Conservation (phyloP, 2,888 invertebrate species). For the Tubulanus polymorphus region DNA sequence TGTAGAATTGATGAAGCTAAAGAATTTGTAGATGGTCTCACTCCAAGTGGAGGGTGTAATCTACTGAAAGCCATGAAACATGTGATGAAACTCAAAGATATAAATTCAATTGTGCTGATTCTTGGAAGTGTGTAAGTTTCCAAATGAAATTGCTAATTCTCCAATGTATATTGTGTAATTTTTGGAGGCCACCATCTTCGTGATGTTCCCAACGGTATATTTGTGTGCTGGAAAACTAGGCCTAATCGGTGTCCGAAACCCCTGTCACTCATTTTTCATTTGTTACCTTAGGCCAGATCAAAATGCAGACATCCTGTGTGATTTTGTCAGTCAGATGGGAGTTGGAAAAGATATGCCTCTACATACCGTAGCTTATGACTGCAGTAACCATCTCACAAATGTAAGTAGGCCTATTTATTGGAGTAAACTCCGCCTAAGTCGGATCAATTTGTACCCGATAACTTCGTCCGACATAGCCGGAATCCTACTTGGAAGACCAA, state of each 20-base stretch:
- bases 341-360: slow-evolving; percentile 40
- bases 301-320: slow-evolving; percentile 44
- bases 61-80: slow-evolving; percentile 49
- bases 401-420: slow-evolving; percentile 29
- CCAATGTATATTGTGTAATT: not conserved
- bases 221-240: not conserved
- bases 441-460: no score
- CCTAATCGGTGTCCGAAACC: not conserved
- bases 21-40: slow-evolving; percentile 40
- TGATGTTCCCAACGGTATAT: not conserved
- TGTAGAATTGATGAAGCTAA: slow-evolving; percentile 50
- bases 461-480: no score
- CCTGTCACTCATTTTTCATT: not conserved
- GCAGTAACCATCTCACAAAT: slow-evolving; percentile 48
- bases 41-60: slow-evolving; percentile 48
- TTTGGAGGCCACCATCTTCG: not conserved
- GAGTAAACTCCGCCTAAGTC: no score
- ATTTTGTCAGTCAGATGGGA: slow-evolving; percentile 47
- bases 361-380: slow-evolving; percentile 52
- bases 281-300: slow-evolving; percentile 46
- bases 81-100: slow-evolving; percentile 39
- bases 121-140: slow-evolving; percentile 50
- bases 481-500: no score
- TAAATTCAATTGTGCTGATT: slow-evolving; percentile 42
- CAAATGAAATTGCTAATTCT: no score